These are phyloP conservation scores for Thomomys bottae DNA, from an alignment of 2,113 vertebrate genomes.

Conservation along the genomic window DNA sequence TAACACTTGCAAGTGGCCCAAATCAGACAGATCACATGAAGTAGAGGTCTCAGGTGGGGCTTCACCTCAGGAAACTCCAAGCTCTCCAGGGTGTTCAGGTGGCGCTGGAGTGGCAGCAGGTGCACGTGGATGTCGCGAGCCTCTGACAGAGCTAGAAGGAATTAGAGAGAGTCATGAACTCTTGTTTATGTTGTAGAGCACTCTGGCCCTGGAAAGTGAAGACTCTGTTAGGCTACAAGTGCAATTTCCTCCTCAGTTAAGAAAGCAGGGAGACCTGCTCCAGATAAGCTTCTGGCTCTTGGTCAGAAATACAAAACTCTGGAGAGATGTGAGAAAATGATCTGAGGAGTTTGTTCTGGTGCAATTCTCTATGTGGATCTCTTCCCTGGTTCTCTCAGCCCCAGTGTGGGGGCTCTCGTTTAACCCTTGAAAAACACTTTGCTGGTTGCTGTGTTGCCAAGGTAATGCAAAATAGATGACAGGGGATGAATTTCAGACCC, in stretches of 20 bases:
- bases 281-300: neutral
- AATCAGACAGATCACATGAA: conserved; percentile 92
- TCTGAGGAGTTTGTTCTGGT: neutral
- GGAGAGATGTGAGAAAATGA: neutral
- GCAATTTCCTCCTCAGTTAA: neutral
- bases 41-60: conserved; percentile 86
- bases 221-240: neutral
- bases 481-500: neutral
- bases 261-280: neutral
- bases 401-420: neutral
- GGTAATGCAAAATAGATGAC: neutral
- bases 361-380: neutral
- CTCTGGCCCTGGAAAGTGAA: neutral
- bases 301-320: neutral
- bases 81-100: conserved; percentile 88
- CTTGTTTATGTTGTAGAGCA: neutral
- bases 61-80: conserved; percentile 89
- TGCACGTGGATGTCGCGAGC: conserved; percentile 89
- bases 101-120: conserved; percentile 87
- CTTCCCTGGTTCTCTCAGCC: neutral
- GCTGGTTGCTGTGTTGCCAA: neutral
- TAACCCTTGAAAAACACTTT: neutral
- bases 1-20: conserved; percentile 92
- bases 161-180: neutral
- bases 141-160: conserved; percentile 89